These are phyloP conservation scores for Falco naumanni DNA, from an alignment of 2,797 vertebrate species.

Conservation along the genomic window DNA sequence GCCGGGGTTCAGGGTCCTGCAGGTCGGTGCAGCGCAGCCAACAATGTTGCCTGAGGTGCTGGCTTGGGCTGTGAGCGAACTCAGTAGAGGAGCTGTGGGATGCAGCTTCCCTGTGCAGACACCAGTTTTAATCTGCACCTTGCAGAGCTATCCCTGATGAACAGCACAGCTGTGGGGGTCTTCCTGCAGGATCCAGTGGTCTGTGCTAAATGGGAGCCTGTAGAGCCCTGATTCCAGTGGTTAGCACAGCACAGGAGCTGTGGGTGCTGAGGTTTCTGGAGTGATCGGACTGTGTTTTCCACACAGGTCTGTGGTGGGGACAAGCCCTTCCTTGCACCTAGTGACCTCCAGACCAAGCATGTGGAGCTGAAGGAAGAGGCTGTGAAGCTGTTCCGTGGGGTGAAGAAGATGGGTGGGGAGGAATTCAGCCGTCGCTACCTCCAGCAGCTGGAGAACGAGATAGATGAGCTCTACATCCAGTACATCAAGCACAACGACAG, in stretches of 20 bases:
- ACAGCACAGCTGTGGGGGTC: not conserved
- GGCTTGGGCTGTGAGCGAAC: not conserved
- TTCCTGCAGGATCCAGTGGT: not conserved
- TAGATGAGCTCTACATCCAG: constrained; percentile 96
- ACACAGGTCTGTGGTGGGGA: constrained; percentile 93
- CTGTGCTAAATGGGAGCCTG: rapidly evolving
- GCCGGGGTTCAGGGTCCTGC: not conserved
- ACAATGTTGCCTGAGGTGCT: not conserved
- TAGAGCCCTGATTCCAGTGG: not conserved
- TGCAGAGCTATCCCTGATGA: not conserved
- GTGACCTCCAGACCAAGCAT: constrained; percentile 90
- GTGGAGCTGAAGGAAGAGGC: constrained; percentile 88
- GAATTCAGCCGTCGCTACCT: constrained; percentile 99
- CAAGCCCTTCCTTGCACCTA: constrained; percentile 93
- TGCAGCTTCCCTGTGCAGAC: not conserved
- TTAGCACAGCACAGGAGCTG: not conserved
- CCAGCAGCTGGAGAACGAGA: constrained; percentile 92
- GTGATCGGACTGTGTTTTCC: not conserved
- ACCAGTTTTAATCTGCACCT: not conserved
- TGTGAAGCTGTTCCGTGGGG: constrained; percentile 88
- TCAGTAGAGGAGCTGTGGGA: not conserved
- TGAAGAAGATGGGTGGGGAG: constrained; percentile 99
- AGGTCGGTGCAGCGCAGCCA: not conserved
- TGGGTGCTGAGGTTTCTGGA: not conserved
- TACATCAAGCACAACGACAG: constrained; percentile 99